Evolutionary conservation across 2,888 invertebrate species (phyloP).

Genomic region (Pemphredon lugubris): DNA sequence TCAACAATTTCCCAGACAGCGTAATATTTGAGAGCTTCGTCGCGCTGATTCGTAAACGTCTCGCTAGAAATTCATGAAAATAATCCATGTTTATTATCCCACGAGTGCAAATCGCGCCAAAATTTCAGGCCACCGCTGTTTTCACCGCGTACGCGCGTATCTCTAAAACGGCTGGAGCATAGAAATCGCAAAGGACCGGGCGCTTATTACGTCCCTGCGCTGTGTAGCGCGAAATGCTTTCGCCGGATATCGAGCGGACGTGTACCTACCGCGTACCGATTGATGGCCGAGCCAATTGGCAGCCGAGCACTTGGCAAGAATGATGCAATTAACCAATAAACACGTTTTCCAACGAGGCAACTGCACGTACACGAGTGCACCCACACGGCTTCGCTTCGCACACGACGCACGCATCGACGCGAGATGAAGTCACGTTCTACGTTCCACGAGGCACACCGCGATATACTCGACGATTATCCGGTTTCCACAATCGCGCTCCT

Average conservation of each 20-base stretch:
- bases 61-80: too few species aligned
- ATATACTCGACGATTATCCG: conserved; percentile 25
- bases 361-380: conserved; percentile 37
- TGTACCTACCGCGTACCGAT: conserved; percentile 62
- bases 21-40: too few species aligned
- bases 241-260: conserved; percentile 64
- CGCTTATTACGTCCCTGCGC: conserved; percentile 9
- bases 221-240: conserved; percentile 61
- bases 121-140: too few species aligned
- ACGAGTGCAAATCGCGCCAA: too few species aligned
- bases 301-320: conserved; percentile 75
- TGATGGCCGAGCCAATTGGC: conserved; percentile 73
- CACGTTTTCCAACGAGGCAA: conserved; percentile 71
- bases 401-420: conserved; percentile 20
- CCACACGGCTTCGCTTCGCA: conserved; percentile 3
- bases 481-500: conserved; percentile 16
- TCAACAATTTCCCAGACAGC: too few species aligned
- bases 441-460: conserved; percentile 5
- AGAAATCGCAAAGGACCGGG: conserved; percentile 8
- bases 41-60: too few species aligned
- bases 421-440: conserved; percentile 39
- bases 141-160: too few species aligned
- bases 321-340: conserved; percentile 79
- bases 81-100: too few species aligned
- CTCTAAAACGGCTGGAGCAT: too few species aligned